phyloP scores from a whole-genome alignment of 2,888 invertebrate genomes.

The Ophion ventricosus region DNA sequence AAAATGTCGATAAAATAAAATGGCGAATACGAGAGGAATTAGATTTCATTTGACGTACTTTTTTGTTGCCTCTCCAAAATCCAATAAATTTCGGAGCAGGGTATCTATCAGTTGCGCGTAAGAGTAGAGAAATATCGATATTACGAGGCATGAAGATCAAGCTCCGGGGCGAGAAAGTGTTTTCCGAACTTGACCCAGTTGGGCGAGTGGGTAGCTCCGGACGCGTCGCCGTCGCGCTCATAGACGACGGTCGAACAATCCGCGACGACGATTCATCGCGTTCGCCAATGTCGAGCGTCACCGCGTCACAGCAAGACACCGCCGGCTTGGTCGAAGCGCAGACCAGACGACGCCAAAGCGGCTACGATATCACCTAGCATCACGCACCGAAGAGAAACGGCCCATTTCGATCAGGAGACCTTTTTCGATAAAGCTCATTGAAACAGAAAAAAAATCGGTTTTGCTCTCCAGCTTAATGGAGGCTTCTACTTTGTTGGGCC shows the following conservation, averaged over 20 bases:
- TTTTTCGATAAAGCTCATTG: background rate
- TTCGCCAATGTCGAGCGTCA: conserved; percentile 20
- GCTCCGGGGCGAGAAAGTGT: conserved; percentile 59
- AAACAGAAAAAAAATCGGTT: background rate
- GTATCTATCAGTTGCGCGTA: conserved; percentile 8
- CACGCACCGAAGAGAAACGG: background rate
- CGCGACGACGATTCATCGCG: conserved; percentile 51
- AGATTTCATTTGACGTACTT: too few species aligned
- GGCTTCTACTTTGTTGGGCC: too few species aligned
- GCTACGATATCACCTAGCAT: background rate
- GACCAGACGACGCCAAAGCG: conserved; percentile 55
- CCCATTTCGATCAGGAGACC: background rate
- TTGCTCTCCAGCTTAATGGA: background rate
- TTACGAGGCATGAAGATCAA: conserved; percentile 46
- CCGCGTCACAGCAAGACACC: background rate
- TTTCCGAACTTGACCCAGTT: conserved; percentile 67
- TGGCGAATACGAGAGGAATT: too few species aligned
- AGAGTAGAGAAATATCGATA: conserved; percentile 40
- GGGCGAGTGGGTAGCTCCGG: conserved; percentile 32
- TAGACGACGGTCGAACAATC: conserved; percentile 16
- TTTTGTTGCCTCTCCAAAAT: too few species aligned
- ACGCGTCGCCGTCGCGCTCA: conserved; percentile 40
- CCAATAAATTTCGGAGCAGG: background rate
- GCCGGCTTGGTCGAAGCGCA: conserved; percentile 15
- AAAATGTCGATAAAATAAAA: too few species aligned